Evolutionary conservation across 2,888 invertebrate species (phyloP).

Genomic region (Colostygia pectinataria): DNA sequence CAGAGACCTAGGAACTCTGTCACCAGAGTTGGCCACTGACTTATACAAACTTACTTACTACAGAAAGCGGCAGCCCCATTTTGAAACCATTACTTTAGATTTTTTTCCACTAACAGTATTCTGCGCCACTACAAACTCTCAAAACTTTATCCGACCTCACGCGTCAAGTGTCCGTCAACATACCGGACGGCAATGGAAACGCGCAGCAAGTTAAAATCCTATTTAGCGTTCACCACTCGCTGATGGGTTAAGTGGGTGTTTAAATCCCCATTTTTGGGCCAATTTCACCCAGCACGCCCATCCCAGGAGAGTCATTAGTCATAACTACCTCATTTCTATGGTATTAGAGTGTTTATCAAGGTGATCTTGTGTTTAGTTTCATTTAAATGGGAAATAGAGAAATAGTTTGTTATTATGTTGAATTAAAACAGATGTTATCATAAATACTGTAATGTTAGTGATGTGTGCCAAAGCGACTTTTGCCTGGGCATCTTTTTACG

Average conservation of each 20-base stretch:
- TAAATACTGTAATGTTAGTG: no score
- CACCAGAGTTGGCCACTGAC: no score
- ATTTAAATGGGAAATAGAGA: conserved; percentile 8
- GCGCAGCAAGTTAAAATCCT: conserved; percentile 45
- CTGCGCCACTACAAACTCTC: no score
- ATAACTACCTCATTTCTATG: conserved; percentile 35
- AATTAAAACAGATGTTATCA: conserved; percentile 5
- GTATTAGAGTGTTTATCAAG: conserved; percentile 15
- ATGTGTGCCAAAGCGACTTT: no score
- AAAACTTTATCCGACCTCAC: no score
- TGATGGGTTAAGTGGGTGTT: conserved; percentile 59
- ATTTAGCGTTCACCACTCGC: conserved; percentile 57
- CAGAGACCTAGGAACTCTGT: no score
- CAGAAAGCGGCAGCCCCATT: no score
- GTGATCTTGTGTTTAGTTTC: conserved; percentile 11
- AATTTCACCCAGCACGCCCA: conserved; percentile 44
- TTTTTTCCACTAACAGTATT: no score
- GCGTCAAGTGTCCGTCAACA: neutral
- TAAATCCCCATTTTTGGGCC: conserved; percentile 53
- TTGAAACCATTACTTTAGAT: no score
- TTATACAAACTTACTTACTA: no score
- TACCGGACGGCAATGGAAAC: conserved; percentile 50
- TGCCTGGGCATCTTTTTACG: no score
- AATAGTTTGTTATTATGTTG: neutral
- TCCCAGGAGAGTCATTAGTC: conserved; percentile 22